A percentile compares a stretch with the other conserved stretches of the same genome.
Evolutionary conservation across 2,113 vertebrate genomes (phyloP).

Genomic region (Bungarus multicinctus): DNA sequence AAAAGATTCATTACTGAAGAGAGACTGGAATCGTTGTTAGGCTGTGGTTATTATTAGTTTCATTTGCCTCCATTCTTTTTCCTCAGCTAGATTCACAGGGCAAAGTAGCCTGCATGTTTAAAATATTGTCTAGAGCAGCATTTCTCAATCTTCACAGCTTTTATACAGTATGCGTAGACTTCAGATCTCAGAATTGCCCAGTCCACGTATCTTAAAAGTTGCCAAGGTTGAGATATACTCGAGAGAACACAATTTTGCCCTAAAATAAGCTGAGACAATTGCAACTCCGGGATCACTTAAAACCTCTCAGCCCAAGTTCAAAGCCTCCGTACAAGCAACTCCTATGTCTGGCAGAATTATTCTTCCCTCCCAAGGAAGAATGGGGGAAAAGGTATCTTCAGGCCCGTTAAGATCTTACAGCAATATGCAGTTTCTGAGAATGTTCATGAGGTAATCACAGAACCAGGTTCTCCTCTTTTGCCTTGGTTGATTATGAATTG

Average conservation of each 20-base stretch:
- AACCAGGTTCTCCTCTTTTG: not conserved
- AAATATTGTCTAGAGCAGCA: not conserved
- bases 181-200: not conserved
- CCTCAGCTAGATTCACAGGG: not conserved
- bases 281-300: not conserved
- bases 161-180: not conserved
- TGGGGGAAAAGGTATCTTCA: not conserved
- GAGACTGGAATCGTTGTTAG: too few relatives aligned
- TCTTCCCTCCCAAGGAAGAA: not conserved
- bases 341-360: not conserved
- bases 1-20: not conserved
- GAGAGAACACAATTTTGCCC: not conserved
- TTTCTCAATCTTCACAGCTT: not conserved
- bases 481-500: not conserved
- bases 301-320: not conserved
- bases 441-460: not conserved
- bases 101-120: not conserved
- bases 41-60: too few relatives aligned
- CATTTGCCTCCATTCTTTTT: not conserved
- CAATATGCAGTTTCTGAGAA: not conserved
- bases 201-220: not conserved
- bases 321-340: not conserved
- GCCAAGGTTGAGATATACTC: not conserved
- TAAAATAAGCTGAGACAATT: not conserved
- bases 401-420: not conserved